These are phyloP conservation scores for Idaea aversata DNA, from an alignment of 2,888 invertebrate species.

Conservation along the genomic window DNA sequence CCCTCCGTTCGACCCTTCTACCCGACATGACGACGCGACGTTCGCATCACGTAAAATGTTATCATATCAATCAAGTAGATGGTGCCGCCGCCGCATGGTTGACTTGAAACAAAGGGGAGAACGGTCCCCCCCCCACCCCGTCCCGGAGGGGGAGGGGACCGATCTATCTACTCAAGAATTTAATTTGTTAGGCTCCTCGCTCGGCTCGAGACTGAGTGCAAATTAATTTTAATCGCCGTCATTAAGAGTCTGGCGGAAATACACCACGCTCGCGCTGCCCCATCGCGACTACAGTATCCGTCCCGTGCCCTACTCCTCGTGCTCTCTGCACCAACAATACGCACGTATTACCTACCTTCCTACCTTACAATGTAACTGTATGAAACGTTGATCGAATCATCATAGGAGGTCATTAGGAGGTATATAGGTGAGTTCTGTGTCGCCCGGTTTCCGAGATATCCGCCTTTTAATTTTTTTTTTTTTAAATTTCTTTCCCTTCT, in stretches of 20 bases:
- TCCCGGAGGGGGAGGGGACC: constrained; percentile 45
- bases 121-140: constrained; percentile 44
- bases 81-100: constrained; percentile 32
- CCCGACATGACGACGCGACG: constrained; percentile 20
- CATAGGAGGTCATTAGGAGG: too few species aligned
- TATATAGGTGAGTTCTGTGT: too few species aligned
- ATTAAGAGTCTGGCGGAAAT: constrained; percentile 44
- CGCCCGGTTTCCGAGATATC: too few species aligned
- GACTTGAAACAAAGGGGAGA: constrained; percentile 36
- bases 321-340: too few species aligned
- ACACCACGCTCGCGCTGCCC: constrained; percentile 20
- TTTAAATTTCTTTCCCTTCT: too few species aligned
- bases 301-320: too few species aligned
- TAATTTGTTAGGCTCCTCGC: constrained; percentile 8
- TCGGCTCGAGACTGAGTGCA: constrained; percentile 34
- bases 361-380: too few species aligned
- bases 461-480: too few species aligned
- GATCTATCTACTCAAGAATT: neutral
- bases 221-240: constrained; percentile 77
- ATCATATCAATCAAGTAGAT: constrained; percentile 53
- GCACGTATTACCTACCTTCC: too few species aligned
- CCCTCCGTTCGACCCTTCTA: constrained; percentile 1
- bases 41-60: constrained; percentile 37
- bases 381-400: too few species aligned
- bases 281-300: constrained; percentile 1